Evolutionary conservation across 2,797 vertebrate genomes (phyloP).

Genomic region (Cossypha caffra): DNA sequence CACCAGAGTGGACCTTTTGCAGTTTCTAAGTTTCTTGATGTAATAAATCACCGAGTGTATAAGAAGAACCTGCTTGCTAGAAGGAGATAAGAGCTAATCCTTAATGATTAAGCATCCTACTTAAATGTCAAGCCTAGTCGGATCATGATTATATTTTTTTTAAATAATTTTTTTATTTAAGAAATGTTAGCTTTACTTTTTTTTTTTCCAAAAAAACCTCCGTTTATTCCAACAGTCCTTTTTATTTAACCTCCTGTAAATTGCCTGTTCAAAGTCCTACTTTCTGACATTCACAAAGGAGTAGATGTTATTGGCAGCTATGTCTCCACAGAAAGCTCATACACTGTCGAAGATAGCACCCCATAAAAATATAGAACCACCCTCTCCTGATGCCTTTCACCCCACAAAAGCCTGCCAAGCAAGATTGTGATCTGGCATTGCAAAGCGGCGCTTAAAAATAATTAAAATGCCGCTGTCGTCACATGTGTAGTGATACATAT

Average conservation of each 20-base stretch:
- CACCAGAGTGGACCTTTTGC: slow-evolving; percentile 80
- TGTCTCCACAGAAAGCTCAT: not conserved
- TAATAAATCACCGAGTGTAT: slow-evolving; percentile 83
- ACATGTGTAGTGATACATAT: slow-evolving; percentile 41
- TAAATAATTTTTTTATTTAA: slow-evolving; percentile 65
- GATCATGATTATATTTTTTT: slow-evolving; percentile 78
- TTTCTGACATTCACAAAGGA: slow-evolving; percentile 53
- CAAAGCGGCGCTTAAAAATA: slow-evolving; percentile 10
- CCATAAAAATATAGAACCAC: not conserved
- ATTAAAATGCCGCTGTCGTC: slow-evolving; percentile 60
- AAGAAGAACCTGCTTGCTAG: slow-evolving; percentile 85
- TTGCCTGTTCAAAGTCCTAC: slow-evolving; percentile 56
- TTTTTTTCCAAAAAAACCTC: not conserved
- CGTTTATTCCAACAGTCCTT: slow-evolving; percentile 40
- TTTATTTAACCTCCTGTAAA: slow-evolving; percentile 62
- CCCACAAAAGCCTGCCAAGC: not conserved
- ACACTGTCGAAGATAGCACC: slow-evolving; percentile 16
- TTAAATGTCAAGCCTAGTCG: slow-evolving; percentile 82
- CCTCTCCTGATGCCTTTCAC: not conserved
- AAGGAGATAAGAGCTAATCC: slow-evolving; percentile 83
- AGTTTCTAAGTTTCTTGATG: slow-evolving; percentile 81
- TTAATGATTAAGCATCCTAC: slow-evolving; percentile 80
- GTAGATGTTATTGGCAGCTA: slow-evolving; percentile 48
- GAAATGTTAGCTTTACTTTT: slow-evolving; percentile 55
- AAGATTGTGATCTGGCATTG: slow-evolving; percentile 25